Evolutionary conservation across 2,797 vertebrate species (phyloP).

Genomic region (Muraenolepis orangiensis): DNA sequence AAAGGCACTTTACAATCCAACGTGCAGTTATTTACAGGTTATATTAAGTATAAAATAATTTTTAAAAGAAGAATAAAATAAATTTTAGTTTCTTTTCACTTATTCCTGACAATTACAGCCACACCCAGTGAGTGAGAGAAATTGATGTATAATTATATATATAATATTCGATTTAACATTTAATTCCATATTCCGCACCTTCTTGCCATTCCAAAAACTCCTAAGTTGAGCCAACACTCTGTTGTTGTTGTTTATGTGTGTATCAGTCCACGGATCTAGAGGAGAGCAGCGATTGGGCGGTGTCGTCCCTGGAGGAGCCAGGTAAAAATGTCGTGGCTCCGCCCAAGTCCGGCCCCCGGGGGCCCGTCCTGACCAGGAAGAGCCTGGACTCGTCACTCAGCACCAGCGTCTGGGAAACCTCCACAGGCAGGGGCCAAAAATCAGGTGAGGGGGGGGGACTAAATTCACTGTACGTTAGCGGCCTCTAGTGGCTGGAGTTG

Average conservation of each 20-base stretch:
- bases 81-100: too few species aligned
- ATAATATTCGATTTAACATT: too few species aligned
- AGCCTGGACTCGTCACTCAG: slow-evolving; percentile 70
- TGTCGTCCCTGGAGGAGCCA: slow-evolving; percentile 82
- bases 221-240: too few species aligned
- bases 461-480: neutral
- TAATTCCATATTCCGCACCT: too few species aligned
- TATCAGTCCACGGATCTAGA: slow-evolving; percentile 74
- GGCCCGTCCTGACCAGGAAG: slow-evolving; percentile 64
- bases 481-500: neutral
- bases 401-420: slow-evolving; percentile 80
- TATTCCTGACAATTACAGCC: too few species aligned
- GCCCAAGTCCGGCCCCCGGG: slow-evolving; percentile 49
- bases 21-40: too few species aligned
- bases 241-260: neutral
- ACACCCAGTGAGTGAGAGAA: too few species aligned
- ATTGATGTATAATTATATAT: too few species aligned
- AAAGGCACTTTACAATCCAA: too few species aligned
- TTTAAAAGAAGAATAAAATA: too few species aligned
- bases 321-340: slow-evolving; percentile 47
- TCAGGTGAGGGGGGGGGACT: slow-evolving; percentile 56
- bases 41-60: too few species aligned
- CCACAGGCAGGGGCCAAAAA: slow-evolving; percentile 64
- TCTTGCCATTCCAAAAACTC: too few species aligned
- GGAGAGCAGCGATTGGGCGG: slow-evolving; percentile 77